Evolutionary conservation across 37 sponge, comb jelly and placozoan genomes (phyloP), one percentile per base, ranked within the genome.

Genomic region (Aplysina aerophoba): DNA sequence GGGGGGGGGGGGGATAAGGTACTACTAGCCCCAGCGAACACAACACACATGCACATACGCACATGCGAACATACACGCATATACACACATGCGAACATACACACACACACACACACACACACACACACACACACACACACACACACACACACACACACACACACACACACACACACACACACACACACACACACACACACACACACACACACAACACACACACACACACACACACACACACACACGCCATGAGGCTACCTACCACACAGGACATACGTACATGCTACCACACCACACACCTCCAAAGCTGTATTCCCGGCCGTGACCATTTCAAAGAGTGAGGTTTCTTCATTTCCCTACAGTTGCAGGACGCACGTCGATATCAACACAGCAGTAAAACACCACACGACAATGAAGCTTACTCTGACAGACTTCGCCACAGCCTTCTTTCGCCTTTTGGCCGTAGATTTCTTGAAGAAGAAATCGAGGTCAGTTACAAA

Each of bases 31-130:
- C 11, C 27, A 62, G n/a, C 63, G 2, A 62, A 5, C 27, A 27
- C 63, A 20, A 69, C 71, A 69, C 34, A 35, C 34, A 69, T 35
- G 30, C 34, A 69, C 71, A 69, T 27, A 31, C 71, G 30, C 71
- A 69, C 28, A 69, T 35, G 30, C 34, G 33, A 33, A 69, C 71
- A 69, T 35, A 69, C 34, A 69, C 71, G 30, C 71, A 69, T 35
- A 69, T 35, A 69, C 71, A 69, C 34, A 30, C 71, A 69, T 35
- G 30, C 71, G 30, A 2, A 30, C 71, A 69, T 35, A 69, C 71
- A 69, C 71, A 69, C 71, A 69, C 71, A 69, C 71, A 69, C 71
- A 69, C 71, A 69, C 71, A 69, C 71, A 69, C 71, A 69, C 71
- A 69, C 71, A 69, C 27, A 69, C 71, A n/a, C 71, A 69, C 34